Evolutionary conservation across 2,797 vertebrate species (phyloP).

Genomic region (Choloepus didactylus): DNA sequence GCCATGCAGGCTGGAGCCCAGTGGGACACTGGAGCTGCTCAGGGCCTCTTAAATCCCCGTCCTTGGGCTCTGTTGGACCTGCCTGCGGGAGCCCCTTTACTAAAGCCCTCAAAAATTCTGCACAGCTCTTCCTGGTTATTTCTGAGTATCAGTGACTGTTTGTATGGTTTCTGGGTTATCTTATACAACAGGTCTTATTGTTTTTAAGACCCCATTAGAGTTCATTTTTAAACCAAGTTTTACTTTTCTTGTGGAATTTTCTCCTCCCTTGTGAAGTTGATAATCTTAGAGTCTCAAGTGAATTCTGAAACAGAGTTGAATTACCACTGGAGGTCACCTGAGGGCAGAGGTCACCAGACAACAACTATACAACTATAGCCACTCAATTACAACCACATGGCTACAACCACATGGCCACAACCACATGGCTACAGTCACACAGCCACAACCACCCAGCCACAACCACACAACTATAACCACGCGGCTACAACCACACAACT

Average conservation of each 20-base stretch:
- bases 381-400: background rate
- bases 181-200: background rate
- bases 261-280: constrained; percentile 31
- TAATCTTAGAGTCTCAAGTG: constrained; percentile 20
- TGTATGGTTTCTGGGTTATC: background rate
- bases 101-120: constrained; percentile 5
- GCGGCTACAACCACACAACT: no score
- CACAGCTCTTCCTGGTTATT: background rate
- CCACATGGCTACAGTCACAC: background rate
- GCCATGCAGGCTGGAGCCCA: no score
- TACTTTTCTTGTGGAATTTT: background rate
- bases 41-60: background rate
- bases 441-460: background rate
- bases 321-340: background rate
- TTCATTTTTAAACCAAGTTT: constrained; percentile 19
- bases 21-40: no score
- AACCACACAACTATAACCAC: background rate
- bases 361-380: no score
- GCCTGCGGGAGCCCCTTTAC: background rate
- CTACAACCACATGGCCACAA: background rate
- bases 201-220: background rate
- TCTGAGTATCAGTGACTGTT: background rate
- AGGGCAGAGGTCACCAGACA: background rate
- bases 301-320: background rate
- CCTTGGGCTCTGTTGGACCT: background rate